phyloP scores from a whole-genome alignment of 2,113 vertebrate genomes.

The Pristiophorus japonicus region DNA sequence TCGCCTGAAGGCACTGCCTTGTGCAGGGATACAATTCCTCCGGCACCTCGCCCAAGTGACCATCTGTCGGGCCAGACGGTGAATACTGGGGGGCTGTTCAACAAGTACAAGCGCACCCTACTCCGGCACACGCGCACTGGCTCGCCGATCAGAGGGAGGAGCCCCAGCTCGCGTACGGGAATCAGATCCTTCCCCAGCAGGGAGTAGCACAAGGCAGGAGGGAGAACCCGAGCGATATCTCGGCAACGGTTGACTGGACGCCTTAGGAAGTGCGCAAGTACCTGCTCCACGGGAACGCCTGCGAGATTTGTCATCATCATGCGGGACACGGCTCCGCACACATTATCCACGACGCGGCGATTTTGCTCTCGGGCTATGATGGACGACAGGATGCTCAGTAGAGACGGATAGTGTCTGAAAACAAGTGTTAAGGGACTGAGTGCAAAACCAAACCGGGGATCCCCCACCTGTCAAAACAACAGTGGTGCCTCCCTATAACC shows the following conservation, averaged over 20 bases:
- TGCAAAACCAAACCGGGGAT: neutral
- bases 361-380: constrained; percentile 65
- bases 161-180: no score
- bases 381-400: constrained; percentile 69
- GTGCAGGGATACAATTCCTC: neutral
- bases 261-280: constrained; percentile 40
- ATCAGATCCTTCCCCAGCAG: neutral
- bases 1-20: neutral
- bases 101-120: no score
- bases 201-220: neutral
- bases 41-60: neutral
- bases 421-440: neutral
- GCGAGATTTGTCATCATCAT: constrained; percentile 64
- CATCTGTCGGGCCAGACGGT: neutral
- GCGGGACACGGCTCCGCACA: constrained; percentile 76
- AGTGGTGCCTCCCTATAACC: no score
- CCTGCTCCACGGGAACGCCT: constrained; percentile 69
- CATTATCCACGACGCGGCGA: constrained; percentile 70
- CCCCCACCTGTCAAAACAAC: neutral
- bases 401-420: constrained; percentile 67
- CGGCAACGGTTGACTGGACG: no score
- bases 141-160: neutral
- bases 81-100: neutral
- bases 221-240: neutral
- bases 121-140: neutral